Base-by-base conservation (phyloP, 2,888 invertebrate genomes). In the Cephus nigrinus region DNA sequence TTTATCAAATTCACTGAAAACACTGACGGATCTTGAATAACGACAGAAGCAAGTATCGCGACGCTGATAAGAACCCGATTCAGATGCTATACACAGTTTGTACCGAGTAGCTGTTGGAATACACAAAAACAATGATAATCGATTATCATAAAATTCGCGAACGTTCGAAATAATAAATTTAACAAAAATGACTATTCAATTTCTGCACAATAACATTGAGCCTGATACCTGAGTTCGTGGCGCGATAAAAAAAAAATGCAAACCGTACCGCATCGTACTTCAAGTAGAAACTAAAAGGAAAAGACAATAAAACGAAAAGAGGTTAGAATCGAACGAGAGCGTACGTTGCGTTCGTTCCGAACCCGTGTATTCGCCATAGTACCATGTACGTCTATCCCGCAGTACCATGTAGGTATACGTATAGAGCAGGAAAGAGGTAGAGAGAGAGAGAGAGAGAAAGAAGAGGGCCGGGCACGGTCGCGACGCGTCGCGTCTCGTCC, bases 381-480 rank as follows among this genome's bases (percentile, higher is more conserved):
- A 23, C 55, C 23, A 55, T 23, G 23, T 55, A 55, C 23, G 55
- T 15, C 55, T 55, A 23, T 55, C 23, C 55, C 23, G 55, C 23
- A 55, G 55, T 55, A 55, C 55, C 55, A 23, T 55, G 55, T 55
- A 55, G 55, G 55, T 55, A 55, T 55, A 55, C 55, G 23, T 55
- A 55, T 55, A 72, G 76, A 55, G 23, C 73, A 55, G 4, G 71
- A 75, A 68, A 75, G 73, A 68, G 77, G 68, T 55, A 73, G 68
- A 75, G 34, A 69, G 9, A 68, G 30, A 69, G 74, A 33, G 31
- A 33, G 0, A 40, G 69, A 72, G 75, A 68, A 12, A 68, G 69
- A n/a, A 12, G 75, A 55, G 75, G n/a, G 33, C 31, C 32, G 32
- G 35, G 30, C 35, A 68, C 36, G 76, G 30, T 55, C 40, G 36